A percentile compares a stretch with the other conserved stretches of the same genome.
These are phyloP conservation scores for Bimastos eiseni DNA, from an alignment of 2,888 invertebrate species.

Conservation along the genomic window DNA sequence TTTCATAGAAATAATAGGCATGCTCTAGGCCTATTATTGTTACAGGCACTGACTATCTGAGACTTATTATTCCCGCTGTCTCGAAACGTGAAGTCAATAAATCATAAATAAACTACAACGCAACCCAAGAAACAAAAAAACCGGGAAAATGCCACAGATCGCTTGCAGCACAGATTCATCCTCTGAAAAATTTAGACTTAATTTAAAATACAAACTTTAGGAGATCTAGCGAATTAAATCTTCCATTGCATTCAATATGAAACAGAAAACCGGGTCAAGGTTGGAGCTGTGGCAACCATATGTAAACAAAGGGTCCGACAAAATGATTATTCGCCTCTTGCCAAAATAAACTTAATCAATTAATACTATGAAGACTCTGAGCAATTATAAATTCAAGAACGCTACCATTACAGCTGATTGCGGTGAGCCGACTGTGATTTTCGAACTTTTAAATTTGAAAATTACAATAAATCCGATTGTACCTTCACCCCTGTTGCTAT, in stretches of 20 bases:
- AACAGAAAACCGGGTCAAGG: background rate
- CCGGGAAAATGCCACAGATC: background rate
- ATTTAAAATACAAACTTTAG: background rate
- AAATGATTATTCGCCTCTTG: background rate
- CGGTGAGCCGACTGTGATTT: background rate
- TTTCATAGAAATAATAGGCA: background rate
- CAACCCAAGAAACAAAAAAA: background rate
- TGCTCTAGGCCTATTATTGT: background rate
- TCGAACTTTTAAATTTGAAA: background rate
- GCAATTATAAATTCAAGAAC: background rate
- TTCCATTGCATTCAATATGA: background rate
- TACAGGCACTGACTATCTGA: background rate
- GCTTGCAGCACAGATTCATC: background rate
- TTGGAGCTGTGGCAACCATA: background rate
- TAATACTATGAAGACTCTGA: background rate
- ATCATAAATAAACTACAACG: background rate
- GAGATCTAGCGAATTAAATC: background rate
- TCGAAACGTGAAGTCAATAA: background rate
- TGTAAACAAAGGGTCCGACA: background rate
- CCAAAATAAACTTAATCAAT: background rate
- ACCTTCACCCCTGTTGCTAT: background rate
- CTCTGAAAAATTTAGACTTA: background rate
- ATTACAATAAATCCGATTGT: background rate
- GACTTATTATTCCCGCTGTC: background rate
- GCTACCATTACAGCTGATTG: background rate